A percentile compares a stretch with the other conserved stretches of the same genome.
phyloP scores from a whole-genome alignment of 2,113 vertebrate genomes.

The Ceyx melanurus region DNA sequence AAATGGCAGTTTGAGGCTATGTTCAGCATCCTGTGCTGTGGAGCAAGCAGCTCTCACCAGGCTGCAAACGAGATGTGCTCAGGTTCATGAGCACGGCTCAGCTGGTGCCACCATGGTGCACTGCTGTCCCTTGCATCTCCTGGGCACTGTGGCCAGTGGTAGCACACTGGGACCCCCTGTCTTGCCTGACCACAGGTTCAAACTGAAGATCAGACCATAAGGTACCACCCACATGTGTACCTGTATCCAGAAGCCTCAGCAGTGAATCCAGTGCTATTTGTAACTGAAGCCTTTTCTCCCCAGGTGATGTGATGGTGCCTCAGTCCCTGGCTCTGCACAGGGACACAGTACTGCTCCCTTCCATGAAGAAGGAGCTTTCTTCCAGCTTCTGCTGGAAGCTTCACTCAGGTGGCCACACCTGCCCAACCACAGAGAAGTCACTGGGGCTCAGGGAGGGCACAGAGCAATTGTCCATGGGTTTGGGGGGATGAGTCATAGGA shows the following conservation, averaged over 20 bases:
- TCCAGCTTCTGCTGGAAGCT: neutral
- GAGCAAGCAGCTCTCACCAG: neutral
- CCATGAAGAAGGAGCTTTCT: neutral
- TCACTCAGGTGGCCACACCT: neutral
- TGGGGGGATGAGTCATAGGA: neutral
- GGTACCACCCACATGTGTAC: neutral
- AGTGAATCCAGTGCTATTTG: neutral
- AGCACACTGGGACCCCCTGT: neutral
- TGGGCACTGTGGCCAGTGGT: accelerated
- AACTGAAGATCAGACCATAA: neutral
- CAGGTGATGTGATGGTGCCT: accelerated
- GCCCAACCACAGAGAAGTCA: accelerated
- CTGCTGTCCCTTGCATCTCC: neutral
- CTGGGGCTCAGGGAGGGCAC: neutral
- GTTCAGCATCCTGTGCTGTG: neutral
- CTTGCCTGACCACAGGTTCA: neutral
- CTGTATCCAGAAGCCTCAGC: neutral
- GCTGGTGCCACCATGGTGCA: accelerated
- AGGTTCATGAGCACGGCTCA: neutral
- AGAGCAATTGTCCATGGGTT: neutral
- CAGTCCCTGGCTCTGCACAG: accelerated
- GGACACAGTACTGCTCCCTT: neutral
- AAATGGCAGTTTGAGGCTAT: neutral
- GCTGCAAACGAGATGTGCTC: neutral
- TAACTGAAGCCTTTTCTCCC: neutral